Evolutionary conservation across 2,888 invertebrate species (phyloP).

Genomic region (Acanthoscelides obtectus): DNA sequence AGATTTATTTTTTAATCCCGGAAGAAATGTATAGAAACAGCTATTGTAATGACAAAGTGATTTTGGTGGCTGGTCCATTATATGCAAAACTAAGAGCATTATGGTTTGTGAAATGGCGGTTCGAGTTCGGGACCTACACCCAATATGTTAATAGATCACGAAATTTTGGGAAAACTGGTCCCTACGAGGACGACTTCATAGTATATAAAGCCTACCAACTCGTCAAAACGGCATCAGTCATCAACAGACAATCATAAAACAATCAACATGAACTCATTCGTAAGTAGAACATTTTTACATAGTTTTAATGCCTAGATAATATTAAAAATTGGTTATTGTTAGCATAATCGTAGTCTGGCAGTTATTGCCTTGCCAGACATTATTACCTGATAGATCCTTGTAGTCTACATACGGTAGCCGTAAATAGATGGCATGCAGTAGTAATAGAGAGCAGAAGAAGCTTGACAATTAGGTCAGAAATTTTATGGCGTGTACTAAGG

Average conservation of each 20-base stretch:
- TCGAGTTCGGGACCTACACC: neutral
- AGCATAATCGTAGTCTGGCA: too few species aligned
- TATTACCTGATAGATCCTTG: too few species aligned
- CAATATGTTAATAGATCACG: neutral
- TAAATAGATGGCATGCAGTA: too few species aligned
- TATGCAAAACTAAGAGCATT: neutral
- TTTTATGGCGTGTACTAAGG: too few species aligned
- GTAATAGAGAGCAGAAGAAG: too few species aligned
- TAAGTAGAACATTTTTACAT: conserved; percentile 20
- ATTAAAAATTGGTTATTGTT: neutral
- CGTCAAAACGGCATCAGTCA: neutral
- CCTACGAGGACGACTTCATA: neutral
- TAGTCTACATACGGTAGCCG: too few species aligned
- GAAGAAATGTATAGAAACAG: neutral
- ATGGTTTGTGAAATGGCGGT: neutral
- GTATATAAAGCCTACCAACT: neutral
- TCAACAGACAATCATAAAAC: neutral
- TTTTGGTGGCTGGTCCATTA: neutral
- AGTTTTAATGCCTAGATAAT: too few species aligned
- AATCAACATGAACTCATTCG: conserved; percentile 32
- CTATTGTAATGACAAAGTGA: neutral
- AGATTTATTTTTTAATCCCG: neutral
- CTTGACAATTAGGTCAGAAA: too few species aligned
- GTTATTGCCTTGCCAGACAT: too few species aligned
- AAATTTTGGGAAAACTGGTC: neutral